These are phyloP conservation scores for Podarcis lilfordi DNA, from an alignment of 2,797 vertebrate species.

Conservation along the genomic window DNA sequence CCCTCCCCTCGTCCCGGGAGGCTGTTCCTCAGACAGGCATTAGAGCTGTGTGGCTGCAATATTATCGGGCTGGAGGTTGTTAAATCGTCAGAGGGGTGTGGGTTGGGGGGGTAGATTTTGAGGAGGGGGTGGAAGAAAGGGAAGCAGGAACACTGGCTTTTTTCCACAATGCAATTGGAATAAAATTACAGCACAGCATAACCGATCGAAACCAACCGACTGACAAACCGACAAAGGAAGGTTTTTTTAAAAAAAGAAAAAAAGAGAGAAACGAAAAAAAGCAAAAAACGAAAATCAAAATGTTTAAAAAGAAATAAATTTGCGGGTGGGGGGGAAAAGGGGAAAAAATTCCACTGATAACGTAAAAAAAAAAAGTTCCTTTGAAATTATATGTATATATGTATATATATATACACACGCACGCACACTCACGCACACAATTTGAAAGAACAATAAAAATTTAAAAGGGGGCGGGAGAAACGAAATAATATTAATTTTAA, in stretches of 20 bases:
- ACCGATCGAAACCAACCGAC: constrained; percentile 75
- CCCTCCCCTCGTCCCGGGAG: constrained; percentile 45
- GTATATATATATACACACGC: not conserved
- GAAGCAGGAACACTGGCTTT: constrained; percentile 87
- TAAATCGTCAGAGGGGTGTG: constrained; percentile 45
- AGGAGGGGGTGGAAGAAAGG: constrained; percentile 47
- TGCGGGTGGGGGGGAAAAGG: not conserved
- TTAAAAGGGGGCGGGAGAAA: not conserved
- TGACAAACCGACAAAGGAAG: constrained; percentile 54
- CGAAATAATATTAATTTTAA: not conserved
- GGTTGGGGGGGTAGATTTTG: not conserved
- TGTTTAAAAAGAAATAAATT: constrained; percentile 31
- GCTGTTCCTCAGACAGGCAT: constrained; percentile 71
- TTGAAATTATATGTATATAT: constrained; percentile 50
- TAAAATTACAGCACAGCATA: constrained; percentile 83
- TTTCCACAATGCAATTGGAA: constrained; percentile 82
- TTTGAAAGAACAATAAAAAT: not conserved
- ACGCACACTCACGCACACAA: not conserved
- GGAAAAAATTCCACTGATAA: constrained; percentile 2
- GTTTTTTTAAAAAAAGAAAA: constrained; percentile 25
- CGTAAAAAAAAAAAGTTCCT: constrained; percentile 24
- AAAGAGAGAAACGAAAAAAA: constrained; percentile 10
- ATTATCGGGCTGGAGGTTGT: constrained; percentile 60
- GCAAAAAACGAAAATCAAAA: constrained; percentile 53
- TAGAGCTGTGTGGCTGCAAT: constrained; percentile 77